A percentile compares a stretch with the other conserved stretches of the same genome.
Conservation (phyloP, 1,140 invertebrate species). For the Copidosoma floridanum region DNA sequence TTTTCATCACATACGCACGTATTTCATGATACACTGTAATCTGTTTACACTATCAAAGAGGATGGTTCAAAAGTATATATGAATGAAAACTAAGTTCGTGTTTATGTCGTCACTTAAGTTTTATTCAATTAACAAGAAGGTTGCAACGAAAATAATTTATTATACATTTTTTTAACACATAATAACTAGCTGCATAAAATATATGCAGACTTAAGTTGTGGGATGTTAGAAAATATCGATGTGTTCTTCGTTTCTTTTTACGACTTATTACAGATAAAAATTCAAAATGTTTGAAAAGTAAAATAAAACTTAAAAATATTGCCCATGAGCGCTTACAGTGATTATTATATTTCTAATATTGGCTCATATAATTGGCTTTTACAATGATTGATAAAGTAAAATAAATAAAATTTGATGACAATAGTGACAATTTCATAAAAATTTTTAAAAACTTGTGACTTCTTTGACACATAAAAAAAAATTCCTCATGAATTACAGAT, state of each 20-base stretch:
- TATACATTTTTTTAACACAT: no score
- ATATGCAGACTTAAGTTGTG: no score
- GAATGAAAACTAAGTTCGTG: constrained; percentile 13
- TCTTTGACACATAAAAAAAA: not conserved
- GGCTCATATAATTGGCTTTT: no score
- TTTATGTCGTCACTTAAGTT: constrained; percentile 1
- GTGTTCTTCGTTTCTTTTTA: no score
- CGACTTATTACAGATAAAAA: no score
- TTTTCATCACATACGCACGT: constrained; percentile 31
- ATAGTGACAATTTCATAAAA: constrained; percentile 1
- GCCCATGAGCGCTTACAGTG: no score
- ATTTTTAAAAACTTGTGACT: constrained; percentile 3
- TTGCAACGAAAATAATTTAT: no score
- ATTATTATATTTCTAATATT: no score
- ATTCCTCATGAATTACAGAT: constrained; percentile 2
- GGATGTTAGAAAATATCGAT: no score
- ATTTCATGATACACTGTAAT: constrained; percentile 23
- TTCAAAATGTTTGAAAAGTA: no score
- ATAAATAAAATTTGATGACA: constrained; percentile 5
- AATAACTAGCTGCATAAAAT: no score
- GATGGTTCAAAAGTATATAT: constrained; percentile 20
- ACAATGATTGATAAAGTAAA: constrained; percentile 1
- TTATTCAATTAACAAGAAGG: constrained; percentile 6
- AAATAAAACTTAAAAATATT: no score
- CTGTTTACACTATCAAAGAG: constrained; percentile 11